Base-by-base conservation (phyloP, 2,113 vertebrate genomes). In the Platysteira castanea region DNA sequence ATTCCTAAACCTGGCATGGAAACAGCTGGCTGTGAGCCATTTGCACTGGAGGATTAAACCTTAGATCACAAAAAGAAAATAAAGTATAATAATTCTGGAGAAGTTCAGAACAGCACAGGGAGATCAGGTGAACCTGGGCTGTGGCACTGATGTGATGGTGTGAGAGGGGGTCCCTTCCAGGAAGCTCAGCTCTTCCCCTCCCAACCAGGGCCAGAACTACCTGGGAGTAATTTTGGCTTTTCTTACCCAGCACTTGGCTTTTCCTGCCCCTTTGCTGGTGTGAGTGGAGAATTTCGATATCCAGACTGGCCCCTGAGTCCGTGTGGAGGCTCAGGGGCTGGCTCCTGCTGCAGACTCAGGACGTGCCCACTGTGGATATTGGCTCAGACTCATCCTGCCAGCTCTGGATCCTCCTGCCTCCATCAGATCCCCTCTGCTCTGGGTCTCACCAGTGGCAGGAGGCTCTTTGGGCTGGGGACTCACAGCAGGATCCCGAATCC, bases 291-390 rank as follows among this genome's bases (percentile, higher is more conserved):
- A 5, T 41, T 17, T 22, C 1, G 1, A 7, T 26, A 16, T 10
- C 65, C 67, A 3, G 1, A 0, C 10, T 47, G 92, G 13, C 11
- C 11, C 1, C 18, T 1, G 24, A 7, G 26, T 15, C 37, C 5
- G 35, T 1, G 17, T 4, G 42, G 1, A 15, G 39, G 39, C 2
- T 33, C 50, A 9, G 2, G 80, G 28, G n/a, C 46, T 37, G 56
- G 33, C 7, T 42, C 21, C 15, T 8, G 6, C 21, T 12, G 5
- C 56, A 27, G 56, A 46, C 44, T 70, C 15, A 9, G 65, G 76
- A 26, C 6, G 0, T 9, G 54, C 22, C 7, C 0, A 0, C 39
- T 22, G 73, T 9, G 13, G 74, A 4, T 10, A 4, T 4, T 4
- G 39, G 42, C 69, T 88, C 26, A 7, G 69, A 8, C 57, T 77